Base-by-base conservation (phyloP, 1,140 invertebrate species). In the Phthorimaea operculella region DNA sequence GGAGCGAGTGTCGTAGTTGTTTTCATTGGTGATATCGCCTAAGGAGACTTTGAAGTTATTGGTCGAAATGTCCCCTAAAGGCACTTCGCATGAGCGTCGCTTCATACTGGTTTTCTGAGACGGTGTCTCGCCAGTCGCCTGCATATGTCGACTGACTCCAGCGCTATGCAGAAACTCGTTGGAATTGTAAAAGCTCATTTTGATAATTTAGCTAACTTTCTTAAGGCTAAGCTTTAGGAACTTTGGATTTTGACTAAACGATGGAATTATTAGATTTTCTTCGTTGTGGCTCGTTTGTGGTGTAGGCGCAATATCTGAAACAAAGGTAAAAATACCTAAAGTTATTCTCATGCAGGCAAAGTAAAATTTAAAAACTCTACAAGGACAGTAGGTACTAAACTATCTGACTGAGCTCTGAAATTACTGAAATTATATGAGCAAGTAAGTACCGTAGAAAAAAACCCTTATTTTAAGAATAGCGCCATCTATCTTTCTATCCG, bases 71-170 rank as follows among this genome's bases (percentile, higher is more conserved):
- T 84, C 81, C 1, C 81, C 81, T 66, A 84, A 64, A 48, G 81
- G 81, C 0, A 84, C 81, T 59, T 84, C 81, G 61, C 81, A 84
- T 4, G 79, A 83, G 1, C 81, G 65, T 17, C 81, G 59, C 51
- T 84, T 84, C 79, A 84, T 83, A 36, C 78, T 83, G 4, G 78
- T 80, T 64, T 85, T 85, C 36, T 83, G 81, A 9, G 79, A 78
- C 0, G 81, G 81, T 0, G 81, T 58, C 48, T 85, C 79, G 1
- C 78, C 81, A 2, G 79, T 81, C 1, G 81, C 81, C 51, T 85
- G 76, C 81, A 85, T 85, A 51, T 85, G 79, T 0, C 81, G 76
- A 52, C 79, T 84, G 0, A 84, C 81, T 42, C 81, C 81, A 10
- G 81, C 81, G 51, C 79, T 83, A 44, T 84, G 79, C 62, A 84